Base-by-base conservation (phyloP, 2,113 vertebrate genomes). In the Okapia johnstoni region DNA sequence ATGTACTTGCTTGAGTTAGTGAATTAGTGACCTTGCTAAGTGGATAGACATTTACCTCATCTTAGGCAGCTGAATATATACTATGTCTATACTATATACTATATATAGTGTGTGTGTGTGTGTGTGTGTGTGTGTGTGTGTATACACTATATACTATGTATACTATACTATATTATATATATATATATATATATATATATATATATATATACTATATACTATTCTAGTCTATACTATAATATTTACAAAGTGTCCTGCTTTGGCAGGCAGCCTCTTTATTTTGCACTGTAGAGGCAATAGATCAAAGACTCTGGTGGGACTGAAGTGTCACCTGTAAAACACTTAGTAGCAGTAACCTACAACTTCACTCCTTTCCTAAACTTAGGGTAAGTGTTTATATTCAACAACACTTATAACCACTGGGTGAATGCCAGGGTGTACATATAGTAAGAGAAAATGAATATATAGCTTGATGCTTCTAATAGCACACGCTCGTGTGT, bases 1-100 rank as follows among this genome's bases (percentile, higher is more conserved):
- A 10, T 28, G 4, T 23, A 30, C 40, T 60, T 93, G 7, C 66
- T 73, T 50, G 85, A 96, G 85, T 61, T 26, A 55, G 55, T 25
- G 90, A 95, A 21, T n/a, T 79, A 23, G 2, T 76, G n/a, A 83
- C 19, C 93, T 83, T 94, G n/a, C 79, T 21, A 92, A 43, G 17
- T 63, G 46, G 60, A 90, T 2, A 30, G 60, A 66, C 9, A n/a
- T 7, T 93, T 92, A 46, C 77, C 52, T 96, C 77, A 23, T 84
- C 23, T 73, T 0, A n/a, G 36, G 7, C 6, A 96, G 26, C 23
- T 94, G 9, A 10, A 2, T 79, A 26, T 48, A 26, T 81, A 2
- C 81, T 66, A 54, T 77, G 55, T n/a, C 48, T 46, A 8, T 46
- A 46, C 46, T 46, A 46, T 46, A 46, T 46, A 46, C 46, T 46